Conservation (phyloP, 2,888 invertebrate species). For the Limnephilus lunatus region DNA sequence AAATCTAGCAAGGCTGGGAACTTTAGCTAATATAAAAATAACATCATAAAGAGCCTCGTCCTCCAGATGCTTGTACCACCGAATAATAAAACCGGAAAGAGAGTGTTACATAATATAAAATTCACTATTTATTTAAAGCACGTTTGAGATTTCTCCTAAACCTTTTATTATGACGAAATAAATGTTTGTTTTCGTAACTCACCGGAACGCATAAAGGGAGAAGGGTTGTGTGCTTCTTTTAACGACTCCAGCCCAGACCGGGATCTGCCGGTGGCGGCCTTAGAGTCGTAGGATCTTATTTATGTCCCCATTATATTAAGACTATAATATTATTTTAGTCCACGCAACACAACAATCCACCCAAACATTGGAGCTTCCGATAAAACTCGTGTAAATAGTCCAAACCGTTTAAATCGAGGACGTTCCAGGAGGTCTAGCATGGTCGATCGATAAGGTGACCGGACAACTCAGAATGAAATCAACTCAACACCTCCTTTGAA, state of each 20-base stretch:
- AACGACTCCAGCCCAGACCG: neutral
- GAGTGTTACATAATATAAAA: neutral
- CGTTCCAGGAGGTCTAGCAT: too few relatives aligned
- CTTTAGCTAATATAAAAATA: neutral
- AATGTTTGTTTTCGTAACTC: constrained; percentile 2
- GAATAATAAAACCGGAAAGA: neutral
- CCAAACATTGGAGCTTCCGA: neutral
- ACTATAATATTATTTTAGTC: neutral
- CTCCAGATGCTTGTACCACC: neutral
- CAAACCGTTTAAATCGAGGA: neutral
- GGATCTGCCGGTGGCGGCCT: neutral
- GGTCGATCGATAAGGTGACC: too few relatives aligned
- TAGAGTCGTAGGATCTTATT: constrained; percentile 21
- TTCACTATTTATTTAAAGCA: neutral
- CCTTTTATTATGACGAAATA: constrained; percentile 2
- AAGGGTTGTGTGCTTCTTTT: constrained; percentile 10
- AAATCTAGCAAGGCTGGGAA: too few relatives aligned
- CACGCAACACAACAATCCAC: neutral
- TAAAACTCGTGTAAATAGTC: neutral
- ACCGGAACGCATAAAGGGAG: neutral
- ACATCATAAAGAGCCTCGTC: neutral
- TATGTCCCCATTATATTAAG: constrained; percentile 18
- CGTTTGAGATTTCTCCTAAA: neutral
- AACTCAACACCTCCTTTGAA: too few relatives aligned
- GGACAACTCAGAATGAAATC: too few relatives aligned